Conservation (phyloP, 2,113 vertebrate species). For the Okapia johnstoni region DNA sequence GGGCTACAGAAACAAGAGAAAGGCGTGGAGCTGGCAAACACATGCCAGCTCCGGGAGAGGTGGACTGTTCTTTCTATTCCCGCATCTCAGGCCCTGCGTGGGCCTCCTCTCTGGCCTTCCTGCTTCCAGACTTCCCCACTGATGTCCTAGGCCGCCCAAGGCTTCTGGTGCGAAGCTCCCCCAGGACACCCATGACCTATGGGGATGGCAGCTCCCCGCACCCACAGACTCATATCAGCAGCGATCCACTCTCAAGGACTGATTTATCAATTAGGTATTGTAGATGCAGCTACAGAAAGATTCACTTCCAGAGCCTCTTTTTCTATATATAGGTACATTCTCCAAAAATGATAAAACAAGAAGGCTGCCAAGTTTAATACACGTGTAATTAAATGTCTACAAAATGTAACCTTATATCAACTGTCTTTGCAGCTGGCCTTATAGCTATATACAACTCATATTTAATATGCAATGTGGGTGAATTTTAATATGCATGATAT, state of each 20-base stretch:
- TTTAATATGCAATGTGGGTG: not conserved
- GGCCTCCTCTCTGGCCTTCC: not conserved
- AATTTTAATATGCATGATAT: not conserved
- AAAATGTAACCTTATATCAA: not conserved
- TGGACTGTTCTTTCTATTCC: not conserved
- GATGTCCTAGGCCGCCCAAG: not conserved
- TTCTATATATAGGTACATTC: not conserved
- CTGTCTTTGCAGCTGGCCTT: not conserved
- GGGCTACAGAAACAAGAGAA: not conserved
- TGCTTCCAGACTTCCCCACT: not conserved
- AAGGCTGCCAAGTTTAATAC: not conserved
- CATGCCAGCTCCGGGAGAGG: not conserved
- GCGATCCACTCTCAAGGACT: not conserved
- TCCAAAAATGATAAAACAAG: not conserved
- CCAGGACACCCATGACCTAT: not conserved
- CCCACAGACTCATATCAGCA: not conserved
- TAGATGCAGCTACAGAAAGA: not conserved
- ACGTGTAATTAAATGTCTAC: slow-evolving; percentile 7
- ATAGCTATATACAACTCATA: not conserved
- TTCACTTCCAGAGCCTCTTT: not conserved
- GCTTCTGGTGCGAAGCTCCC: not conserved
- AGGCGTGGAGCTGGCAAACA: not conserved
- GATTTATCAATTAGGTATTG: not conserved
- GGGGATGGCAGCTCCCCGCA: not conserved
- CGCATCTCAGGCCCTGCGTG: accelerated